Evolutionary conservation across 2,797 vertebrate species (phyloP), one percentile per base, ranked within the genome.

Genomic region (Xyrichtys novacula): DNA sequence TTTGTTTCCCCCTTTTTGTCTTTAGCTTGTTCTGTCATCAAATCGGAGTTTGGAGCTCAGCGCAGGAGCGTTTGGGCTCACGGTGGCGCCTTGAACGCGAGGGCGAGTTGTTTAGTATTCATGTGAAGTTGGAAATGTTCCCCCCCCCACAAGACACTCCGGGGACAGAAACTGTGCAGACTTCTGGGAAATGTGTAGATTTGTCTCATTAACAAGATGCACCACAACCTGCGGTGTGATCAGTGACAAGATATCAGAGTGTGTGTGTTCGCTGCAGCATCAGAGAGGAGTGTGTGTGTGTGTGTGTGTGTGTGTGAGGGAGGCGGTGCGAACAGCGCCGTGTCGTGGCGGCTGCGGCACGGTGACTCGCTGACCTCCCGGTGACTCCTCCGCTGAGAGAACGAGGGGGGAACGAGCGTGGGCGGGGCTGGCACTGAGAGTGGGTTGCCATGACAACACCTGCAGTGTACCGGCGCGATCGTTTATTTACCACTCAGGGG

Each of bases 391-490:
- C 55, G 83, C 88, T 83, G 90, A 93, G 90, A 88, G 93, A 90
- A 93, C 11, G 5, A 34, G 32, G 42, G 20, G 92, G 89, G 93
- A 89, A 93, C 91, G 90, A 90, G 93, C 20, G 38, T 29, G 29
- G 40, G 46, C 25, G 93, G 88, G 93, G 90, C 94, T 92, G 92
- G 90, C 94, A 63, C 74, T 70, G 80, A 59, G 92, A 89, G 90
- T 25, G 67, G 76, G 96, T 95, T 95, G 93, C 95, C 93, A 96
- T 96, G 95, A 95, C 94, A 96, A 97, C 96, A 95, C 94, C 94
- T 94, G 93, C 92, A 95, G 95, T 94, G 94, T 96, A 95, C 95
- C 94, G 92, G 95, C 94, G 93, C 93, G 93, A 95, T 96, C 95
- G 96, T 94, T 94, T 95, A 94, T 95, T 95, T 95, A 92, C 90